A percentile compares a stretch with the other conserved stretches of the same genome.
These are phyloP conservation scores for Syngnathus typhle DNA, from an alignment of 2,113 vertebrate species.

Conservation along the genomic window DNA sequence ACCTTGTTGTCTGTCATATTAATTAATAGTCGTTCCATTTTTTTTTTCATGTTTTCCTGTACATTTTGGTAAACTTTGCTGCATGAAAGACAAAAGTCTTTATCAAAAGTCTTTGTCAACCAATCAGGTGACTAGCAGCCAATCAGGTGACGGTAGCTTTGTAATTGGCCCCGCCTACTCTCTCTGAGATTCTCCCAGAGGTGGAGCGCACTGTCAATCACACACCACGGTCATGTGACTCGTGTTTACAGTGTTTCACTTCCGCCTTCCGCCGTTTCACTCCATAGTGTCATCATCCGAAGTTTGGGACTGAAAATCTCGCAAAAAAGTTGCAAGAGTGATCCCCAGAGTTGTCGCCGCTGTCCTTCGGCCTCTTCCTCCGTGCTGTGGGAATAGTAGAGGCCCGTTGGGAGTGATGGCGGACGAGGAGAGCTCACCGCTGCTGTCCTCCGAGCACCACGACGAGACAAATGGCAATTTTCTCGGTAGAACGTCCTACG, in stretches of 20 bases:
- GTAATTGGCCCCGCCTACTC: neutral
- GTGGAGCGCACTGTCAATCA: constrained; percentile 20
- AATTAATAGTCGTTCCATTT: too few species aligned
- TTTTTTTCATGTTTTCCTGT: too few species aligned
- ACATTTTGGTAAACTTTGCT: neutral
- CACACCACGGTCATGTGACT: constrained; percentile 47
- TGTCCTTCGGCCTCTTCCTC: neutral
- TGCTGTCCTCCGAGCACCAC: constrained; percentile 57
- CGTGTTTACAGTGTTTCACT: constrained; percentile 46
- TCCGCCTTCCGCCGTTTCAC: constrained; percentile 38
- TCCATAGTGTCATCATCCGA: constrained; percentile 34
- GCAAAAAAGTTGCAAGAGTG: neutral
- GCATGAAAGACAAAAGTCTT: too few species aligned
- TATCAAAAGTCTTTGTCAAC: too few species aligned
- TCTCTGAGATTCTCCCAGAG: constrained; percentile 14
- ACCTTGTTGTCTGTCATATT: too few species aligned
- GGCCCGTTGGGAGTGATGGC: constrained; percentile 41
- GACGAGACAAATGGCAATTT: constrained; percentile 55
- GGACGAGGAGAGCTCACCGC: constrained; percentile 65
- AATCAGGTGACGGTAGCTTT: neutral
- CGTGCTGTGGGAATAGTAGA: neutral
- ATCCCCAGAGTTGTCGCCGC: neutral
- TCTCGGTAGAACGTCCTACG: constrained; percentile 17
- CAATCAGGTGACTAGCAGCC: neutral
- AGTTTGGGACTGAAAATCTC: neutral